phyloP scores from a whole-genome alignment of 2,888 invertebrate species.

The Gisinianus flammeolus region DNA sequence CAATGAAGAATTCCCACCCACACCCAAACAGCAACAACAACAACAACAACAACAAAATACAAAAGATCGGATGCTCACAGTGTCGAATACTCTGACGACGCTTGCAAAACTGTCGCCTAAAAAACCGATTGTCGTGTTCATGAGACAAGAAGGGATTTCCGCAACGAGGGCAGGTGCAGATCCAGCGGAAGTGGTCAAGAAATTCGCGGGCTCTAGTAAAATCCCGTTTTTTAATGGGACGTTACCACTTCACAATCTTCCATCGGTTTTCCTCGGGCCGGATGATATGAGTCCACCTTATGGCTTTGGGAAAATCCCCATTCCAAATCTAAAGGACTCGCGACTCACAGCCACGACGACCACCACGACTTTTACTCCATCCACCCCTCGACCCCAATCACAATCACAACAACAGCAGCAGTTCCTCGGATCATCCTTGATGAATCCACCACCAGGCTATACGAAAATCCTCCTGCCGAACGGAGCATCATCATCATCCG shows the following conservation, averaged over 20 bases:
- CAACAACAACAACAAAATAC: constrained; percentile 9
- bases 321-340: constrained; percentile 54
- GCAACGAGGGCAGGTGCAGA: constrained; percentile 55
- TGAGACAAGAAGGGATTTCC: constrained; percentile 54
- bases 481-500: constrained; percentile 36
- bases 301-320: constrained; percentile 57
- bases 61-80: constrained; percentile 43
- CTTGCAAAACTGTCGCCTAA: constrained; percentile 57
- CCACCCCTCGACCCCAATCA: background rate
- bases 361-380: background rate
- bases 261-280: constrained; percentile 56
- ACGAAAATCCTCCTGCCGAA: constrained; percentile 55
- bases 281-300: constrained; percentile 55
- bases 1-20: background rate
- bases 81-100: constrained; percentile 54
- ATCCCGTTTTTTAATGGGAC: constrained; percentile 58
- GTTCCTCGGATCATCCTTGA: no score
- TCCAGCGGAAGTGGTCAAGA: constrained; percentile 58
- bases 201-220: constrained; percentile 58
- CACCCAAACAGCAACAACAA: background rate
- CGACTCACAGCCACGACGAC: constrained; percentile 13
- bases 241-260: constrained; percentile 49
- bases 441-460: constrained; percentile 35
- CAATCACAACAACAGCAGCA: background rate
- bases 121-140: constrained; percentile 57